These are phyloP conservation scores for Heliocidaris tuberculata DNA, from an alignment of 35 echinoderm and acorn worm genomes.

Conservation along the genomic window DNA sequence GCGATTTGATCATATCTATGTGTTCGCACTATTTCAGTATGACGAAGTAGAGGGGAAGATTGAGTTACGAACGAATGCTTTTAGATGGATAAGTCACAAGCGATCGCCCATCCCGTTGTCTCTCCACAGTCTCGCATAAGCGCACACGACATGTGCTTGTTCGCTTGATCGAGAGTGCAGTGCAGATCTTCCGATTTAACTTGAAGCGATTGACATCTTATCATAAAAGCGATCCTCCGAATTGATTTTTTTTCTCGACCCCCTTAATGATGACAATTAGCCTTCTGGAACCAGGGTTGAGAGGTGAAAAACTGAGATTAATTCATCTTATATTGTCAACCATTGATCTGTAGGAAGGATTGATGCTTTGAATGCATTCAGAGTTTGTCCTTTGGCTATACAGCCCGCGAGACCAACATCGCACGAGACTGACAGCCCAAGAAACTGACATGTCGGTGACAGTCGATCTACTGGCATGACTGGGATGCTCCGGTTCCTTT, in stretches of 20 bases:
- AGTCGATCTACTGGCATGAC: too few relatives aligned
- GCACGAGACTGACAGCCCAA: too few relatives aligned
- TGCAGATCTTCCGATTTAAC: neutral
- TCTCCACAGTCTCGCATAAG: neutral
- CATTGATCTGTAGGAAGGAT: neutral
- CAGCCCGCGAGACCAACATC: too few relatives aligned
- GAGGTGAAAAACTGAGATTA: neutral
- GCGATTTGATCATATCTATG: neutral
- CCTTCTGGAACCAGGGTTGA: neutral
- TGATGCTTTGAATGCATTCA: neutral
- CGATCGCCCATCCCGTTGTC: neutral
- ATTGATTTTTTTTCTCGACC: neutral
- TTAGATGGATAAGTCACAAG: neutral
- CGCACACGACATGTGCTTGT: neutral
- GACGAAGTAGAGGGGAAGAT: too few relatives aligned
- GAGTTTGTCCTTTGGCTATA: neutral
- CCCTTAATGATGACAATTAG: neutral
- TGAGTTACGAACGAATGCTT: neutral
- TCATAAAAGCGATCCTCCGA: neutral
- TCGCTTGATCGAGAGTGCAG: neutral
- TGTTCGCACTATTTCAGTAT: neutral
- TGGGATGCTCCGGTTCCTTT: too few relatives aligned
- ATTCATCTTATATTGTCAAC: neutral
- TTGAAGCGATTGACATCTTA: neutral
- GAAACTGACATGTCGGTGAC: too few relatives aligned